Evolutionary conservation across 2,113 vertebrate species (phyloP).

Genomic region (Hymenochirus boettgeri): DNA sequence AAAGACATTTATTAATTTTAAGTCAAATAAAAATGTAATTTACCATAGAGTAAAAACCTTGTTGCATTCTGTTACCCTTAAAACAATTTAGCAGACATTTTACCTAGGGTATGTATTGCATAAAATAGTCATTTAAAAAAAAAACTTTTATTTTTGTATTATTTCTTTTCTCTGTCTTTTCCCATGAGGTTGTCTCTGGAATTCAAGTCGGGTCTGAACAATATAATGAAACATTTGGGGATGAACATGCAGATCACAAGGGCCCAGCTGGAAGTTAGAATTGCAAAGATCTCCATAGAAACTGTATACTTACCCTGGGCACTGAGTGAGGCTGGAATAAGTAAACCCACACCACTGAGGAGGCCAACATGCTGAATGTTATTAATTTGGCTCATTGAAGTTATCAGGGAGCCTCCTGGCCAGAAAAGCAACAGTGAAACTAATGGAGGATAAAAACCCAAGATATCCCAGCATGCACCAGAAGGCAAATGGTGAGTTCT

Average conservation of each 20-base stretch:
- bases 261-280: slow-evolving; percentile 38
- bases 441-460: slow-evolving; percentile 32
- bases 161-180: neutral
- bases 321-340: slow-evolving; percentile 13
- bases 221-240: slow-evolving; percentile 18
- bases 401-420: slow-evolving; percentile 24
- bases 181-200: slow-evolving; percentile 14
- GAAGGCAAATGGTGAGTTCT: slow-evolving; percentile 26
- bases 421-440: slow-evolving; percentile 42
- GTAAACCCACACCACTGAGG: slow-evolving; percentile 32
- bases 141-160: neutral
- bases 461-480: slow-evolving; percentile 37
- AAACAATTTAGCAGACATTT: no score
- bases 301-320: slow-evolving; percentile 22
- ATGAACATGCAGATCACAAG: slow-evolving; percentile 41
- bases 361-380: slow-evolving; percentile 44
- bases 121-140: no score
- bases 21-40: no score
- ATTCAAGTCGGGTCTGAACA: slow-evolving; percentile 31
- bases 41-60: no score
- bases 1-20: no score
- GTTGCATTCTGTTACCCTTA: no score
- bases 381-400: slow-evolving; percentile 45
- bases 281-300: slow-evolving; percentile 44
- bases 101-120: no score